Percentiles rank a stretch among this genome's conserved stretches.
These are phyloP conservation scores for Eolophus roseicapilla DNA, from an alignment of 2,113 vertebrate genomes.

Conservation along the genomic window DNA sequence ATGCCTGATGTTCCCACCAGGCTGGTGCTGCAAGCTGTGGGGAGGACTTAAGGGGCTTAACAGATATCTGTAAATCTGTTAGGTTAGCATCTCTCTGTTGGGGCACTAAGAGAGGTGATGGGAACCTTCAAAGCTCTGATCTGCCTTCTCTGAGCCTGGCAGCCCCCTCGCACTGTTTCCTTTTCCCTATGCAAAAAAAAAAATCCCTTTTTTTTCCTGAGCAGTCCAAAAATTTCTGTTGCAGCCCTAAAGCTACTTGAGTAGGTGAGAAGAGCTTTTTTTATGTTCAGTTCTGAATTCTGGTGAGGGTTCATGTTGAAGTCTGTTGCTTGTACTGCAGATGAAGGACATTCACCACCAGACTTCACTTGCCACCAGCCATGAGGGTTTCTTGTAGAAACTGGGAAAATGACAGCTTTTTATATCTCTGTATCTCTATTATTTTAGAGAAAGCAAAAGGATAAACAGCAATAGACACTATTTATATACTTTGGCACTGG, in stretches of 20 bases:
- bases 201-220: neutral
- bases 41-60: neutral
- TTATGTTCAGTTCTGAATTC: neutral
- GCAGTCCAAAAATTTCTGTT: neutral
- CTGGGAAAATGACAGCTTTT: neutral
- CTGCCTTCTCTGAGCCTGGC: neutral
- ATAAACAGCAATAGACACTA: neutral
- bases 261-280: neutral
- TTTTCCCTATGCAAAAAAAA: neutral
- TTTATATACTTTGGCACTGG: neutral
- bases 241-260: neutral
- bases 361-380: neutral
- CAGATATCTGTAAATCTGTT: neutral
- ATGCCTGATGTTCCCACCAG: rapidly evolving
- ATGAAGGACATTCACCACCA: neutral
- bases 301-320: neutral
- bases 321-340: neutral
- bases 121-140: neutral
- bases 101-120: neutral
- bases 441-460: neutral
- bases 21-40: neutral
- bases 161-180: neutral
- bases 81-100: neutral
- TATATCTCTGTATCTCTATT: neutral
- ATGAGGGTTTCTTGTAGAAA: neutral